Conservation (phyloP, 2,888 invertebrate genomes). For the Liopterus haemorrhoidalis region DNA sequence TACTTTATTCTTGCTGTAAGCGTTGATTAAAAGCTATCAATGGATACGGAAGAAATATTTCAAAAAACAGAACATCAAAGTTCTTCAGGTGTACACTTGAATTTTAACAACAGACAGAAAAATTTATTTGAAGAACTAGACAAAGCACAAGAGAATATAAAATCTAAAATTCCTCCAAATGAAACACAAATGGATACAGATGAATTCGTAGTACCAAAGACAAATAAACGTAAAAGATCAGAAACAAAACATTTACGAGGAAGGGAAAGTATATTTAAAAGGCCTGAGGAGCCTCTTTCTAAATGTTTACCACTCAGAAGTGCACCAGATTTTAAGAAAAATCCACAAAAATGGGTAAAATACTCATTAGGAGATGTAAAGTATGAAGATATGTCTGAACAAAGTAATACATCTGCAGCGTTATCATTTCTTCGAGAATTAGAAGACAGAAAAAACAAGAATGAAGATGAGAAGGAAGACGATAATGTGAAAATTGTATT, state of each 20-base stretch:
- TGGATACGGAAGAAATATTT: slow-evolving; percentile 23
- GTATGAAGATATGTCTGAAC: slow-evolving; percentile 69
- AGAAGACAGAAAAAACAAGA: slow-evolving; percentile 49
- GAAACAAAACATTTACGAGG: slow-evolving; percentile 60
- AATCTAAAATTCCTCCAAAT: slow-evolving; percentile 20
- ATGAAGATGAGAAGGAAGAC: slow-evolving; percentile 22
- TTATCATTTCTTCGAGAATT: slow-evolving; percentile 67
- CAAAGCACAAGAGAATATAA: slow-evolving; percentile 29
- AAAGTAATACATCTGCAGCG: slow-evolving; percentile 70
- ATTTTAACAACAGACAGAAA: slow-evolving; percentile 56
- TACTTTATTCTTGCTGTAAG: too few species aligned
- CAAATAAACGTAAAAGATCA: slow-evolving; percentile 42
- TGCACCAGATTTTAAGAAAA: slow-evolving; percentile 55
- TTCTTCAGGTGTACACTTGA: slow-evolving; percentile 37
- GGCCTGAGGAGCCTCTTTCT: slow-evolving; percentile 59
- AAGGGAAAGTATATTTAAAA: slow-evolving; percentile 74
- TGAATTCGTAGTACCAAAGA: slow-evolving; percentile 34
- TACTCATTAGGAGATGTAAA: slow-evolving; percentile 74
- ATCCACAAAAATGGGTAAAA: slow-evolving; percentile 77
- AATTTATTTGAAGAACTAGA: slow-evolving; percentile 63
- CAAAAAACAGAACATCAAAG: slow-evolving; percentile 1
- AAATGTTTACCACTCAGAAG: slow-evolving; percentile 51
- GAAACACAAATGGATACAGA: slow-evolving; percentile 32
- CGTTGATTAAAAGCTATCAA: too few species aligned
- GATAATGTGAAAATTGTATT: slow-evolving; percentile 37